Evolutionary conservation across 2,113 vertebrate genomes (phyloP), one percentile per base, ranked within the genome.

Genomic region (Hippocampus barbouri): DNA sequence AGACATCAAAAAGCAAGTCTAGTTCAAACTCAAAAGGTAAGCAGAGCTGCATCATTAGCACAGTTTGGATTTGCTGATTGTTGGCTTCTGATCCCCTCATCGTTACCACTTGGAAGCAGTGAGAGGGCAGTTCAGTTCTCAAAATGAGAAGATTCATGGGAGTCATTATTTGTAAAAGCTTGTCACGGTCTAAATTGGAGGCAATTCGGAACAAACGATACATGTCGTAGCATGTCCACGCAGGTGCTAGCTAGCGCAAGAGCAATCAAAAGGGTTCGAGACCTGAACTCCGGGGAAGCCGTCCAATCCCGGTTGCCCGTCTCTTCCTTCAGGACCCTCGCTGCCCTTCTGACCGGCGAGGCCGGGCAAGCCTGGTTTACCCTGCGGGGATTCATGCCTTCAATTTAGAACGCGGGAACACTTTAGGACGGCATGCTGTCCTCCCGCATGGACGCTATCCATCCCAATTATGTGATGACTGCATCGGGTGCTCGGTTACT

Each of bases 231-330:
- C 49, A 18, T 51, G 49, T 20, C 49, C 49, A 51, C 16, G 16
- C 49, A 16, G 49, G 18, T 5, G 49, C 49, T 20, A 68, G 21
- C 66, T 5, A 34, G 20, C 21, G 14, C 21, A 43, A 23, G 40
- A 23, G 8, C 38, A 23, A 64, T 64, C 15, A 23, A 25, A 25
- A 25, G 23, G 14, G 18, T 64, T 21, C 16, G 14, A 68, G 40
- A 98, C 97, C 93, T 91, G 92, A 3, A 94, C 92, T 72, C 97
- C 97, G 0, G 92, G 91, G 38, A 92, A 90, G 8, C 97, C 97
- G 1, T 95, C 94, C 81, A 94, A 74, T 6, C 97, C 97, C 0
- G 94, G 92, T 6, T 85, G 93, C 1, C 97, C 97, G 0, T 95
- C 93, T 69, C 75, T 62, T 0, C 97, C 97, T 89, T 0, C 82